Conservation (phyloP, 1,140 invertebrate genomes). For the Stenopsyche tienmushanensis region DNA sequence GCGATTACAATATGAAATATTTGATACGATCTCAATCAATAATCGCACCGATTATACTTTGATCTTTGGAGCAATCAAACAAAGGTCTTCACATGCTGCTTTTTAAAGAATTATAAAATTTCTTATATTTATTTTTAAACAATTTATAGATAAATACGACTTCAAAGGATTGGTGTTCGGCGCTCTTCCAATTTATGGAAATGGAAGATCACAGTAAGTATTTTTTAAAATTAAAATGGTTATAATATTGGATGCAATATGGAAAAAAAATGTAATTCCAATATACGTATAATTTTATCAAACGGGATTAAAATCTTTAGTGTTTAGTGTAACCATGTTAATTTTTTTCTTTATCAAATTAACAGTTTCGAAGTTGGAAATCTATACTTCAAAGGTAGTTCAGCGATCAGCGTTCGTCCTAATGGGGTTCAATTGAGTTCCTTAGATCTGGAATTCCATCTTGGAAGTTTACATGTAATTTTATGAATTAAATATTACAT, state of each 20-base stretch:
- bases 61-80: too few relatives aligned
- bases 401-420: not conserved
- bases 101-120: not conserved
- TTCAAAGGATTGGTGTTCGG: constrained; percentile 45
- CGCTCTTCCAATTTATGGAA: constrained; percentile 45
- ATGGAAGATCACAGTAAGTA: constrained; percentile 46
- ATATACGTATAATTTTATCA: too few relatives aligned
- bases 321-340: too few relatives aligned
- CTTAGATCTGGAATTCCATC: constrained; percentile 7
- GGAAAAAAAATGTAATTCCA: too few relatives aligned
- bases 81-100: too few relatives aligned
- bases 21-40: too few relatives aligned
- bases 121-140: not conserved
- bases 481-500: not conserved
- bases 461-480: constrained; percentile 31
- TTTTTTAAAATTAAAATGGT: constrained; percentile 1
- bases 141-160: constrained; percentile 46
- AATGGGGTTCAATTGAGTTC: constrained; percentile 14
- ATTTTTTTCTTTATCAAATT: constrained; percentile 21
- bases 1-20: too few relatives aligned
- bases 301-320: too few relatives aligned
- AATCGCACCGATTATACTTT: too few relatives aligned
- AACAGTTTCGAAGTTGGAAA: constrained; percentile 35
- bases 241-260: constrained; percentile 5
- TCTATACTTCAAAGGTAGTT: constrained; percentile 18